Evolutionary conservation across 53 echinoderm and acorn worm species (phyloP).

Genomic region (Crossaster papposus): DNA sequence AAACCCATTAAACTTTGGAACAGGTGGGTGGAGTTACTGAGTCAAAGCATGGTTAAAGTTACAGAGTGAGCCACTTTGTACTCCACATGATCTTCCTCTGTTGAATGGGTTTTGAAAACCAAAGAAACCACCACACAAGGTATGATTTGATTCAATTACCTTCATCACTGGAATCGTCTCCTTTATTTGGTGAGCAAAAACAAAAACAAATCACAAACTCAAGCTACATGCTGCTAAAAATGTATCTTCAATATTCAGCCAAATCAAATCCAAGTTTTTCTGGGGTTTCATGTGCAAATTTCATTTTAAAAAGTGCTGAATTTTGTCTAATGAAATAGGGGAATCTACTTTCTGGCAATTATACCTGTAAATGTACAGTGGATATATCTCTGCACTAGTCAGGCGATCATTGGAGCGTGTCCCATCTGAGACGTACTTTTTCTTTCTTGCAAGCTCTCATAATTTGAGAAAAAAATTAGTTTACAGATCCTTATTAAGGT

Average conservation of each 20-base stretch:
- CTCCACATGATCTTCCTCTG: slow-evolving; percentile 17
- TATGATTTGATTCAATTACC: slow-evolving; percentile 26
- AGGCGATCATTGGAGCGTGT: no score
- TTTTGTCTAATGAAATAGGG: no score
- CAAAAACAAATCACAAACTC: background rate
- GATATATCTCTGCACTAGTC: no score
- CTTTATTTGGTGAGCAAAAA: slow-evolving; percentile 20
- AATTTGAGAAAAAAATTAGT: no score
- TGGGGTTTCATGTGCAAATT: no score
- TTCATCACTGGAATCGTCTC: slow-evolving; percentile 51
- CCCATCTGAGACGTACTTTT: no score
- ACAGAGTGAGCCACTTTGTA: background rate
- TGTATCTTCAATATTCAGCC: background rate
- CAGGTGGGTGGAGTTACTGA: slow-evolving; percentile 18
- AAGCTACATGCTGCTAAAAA: background rate
- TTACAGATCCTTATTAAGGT: no score
- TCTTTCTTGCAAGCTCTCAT: no score
- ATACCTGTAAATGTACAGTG: no score
- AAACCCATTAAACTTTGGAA: slow-evolving; percentile 35
- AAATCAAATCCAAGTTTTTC: background rate
- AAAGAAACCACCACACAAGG: slow-evolving; percentile 12
- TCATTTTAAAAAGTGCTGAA: no score
- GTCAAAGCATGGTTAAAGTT: background rate
- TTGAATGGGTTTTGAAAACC: slow-evolving; percentile 26
- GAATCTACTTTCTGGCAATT: no score